phyloP scores from a whole-genome alignment of 2,888 invertebrate species.

The Agelastica alni region DNA sequence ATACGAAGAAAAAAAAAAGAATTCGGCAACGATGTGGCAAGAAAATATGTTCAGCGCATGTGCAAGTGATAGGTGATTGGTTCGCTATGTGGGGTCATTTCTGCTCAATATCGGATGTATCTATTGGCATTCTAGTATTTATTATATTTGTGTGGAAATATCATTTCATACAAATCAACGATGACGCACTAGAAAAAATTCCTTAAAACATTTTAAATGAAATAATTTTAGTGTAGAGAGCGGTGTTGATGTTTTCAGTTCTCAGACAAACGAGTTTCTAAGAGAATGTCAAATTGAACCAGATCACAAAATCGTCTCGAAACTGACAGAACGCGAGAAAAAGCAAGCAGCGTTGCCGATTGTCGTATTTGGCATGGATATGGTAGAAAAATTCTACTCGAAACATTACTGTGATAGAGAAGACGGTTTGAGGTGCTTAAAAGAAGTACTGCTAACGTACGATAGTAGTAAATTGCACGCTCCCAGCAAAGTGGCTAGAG shows the following conservation, averaged over 20 bases:
- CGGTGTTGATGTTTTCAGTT: conserved; percentile 62
- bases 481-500: conserved; percentile 81
- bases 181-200: no score
- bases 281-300: conserved; percentile 69
- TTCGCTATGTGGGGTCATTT: no score
- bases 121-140: no score
- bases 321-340: conserved; percentile 77
- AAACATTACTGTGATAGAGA: conserved; percentile 90
- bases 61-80: no score
- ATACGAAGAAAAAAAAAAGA: no score
- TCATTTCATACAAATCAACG: no score
- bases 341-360: conserved; percentile 90
- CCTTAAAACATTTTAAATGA: neutral
- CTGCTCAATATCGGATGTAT: no score
- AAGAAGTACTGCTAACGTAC: conserved; percentile 60
- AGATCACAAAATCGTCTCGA: conserved; percentile 62
- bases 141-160: no score
- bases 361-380: conserved; percentile 85
- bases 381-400: conserved; percentile 90
- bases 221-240: no score
- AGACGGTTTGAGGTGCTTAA: conserved; percentile 77
- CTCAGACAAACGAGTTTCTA: conserved; percentile 82
- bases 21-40: no score
- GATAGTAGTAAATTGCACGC: conserved; percentile 58
- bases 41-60: no score